Conservation (phyloP, 2,113 vertebrate genomes). For the Progne subis region DNA sequence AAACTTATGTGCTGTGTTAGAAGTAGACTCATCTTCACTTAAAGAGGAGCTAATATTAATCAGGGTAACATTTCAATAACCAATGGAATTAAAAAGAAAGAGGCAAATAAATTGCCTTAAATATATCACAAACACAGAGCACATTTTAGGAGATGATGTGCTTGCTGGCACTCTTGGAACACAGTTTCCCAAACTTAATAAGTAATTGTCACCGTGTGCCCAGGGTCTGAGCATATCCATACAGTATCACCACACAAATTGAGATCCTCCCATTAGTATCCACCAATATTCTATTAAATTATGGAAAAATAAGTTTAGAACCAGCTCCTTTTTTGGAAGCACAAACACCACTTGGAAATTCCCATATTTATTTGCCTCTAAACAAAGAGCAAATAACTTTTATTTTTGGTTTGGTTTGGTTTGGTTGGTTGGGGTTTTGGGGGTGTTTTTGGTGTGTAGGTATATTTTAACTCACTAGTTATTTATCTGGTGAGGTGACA, state of each 20-base stretch:
- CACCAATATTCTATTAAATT: not conserved
- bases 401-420: not conserved
- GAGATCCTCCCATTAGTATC: not conserved
- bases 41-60: not conserved
- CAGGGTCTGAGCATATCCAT: not conserved
- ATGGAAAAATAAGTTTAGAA: not conserved
- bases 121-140: not conserved
- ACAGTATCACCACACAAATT: not conserved
- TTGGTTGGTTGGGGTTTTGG: not conserved
- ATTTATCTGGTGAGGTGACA: not conserved
- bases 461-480: not conserved
- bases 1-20: not conserved
- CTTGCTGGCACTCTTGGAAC: not conserved
- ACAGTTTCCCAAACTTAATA: not conserved
- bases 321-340: not conserved
- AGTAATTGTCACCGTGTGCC: not conserved
- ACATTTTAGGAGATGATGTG: accelerated
- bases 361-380: not conserved
- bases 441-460: not conserved
- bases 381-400: not conserved
- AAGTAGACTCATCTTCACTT: not conserved
- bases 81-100: not conserved
- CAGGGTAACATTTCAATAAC: not conserved
- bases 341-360: not conserved
- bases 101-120: not conserved